Evolutionary conservation across 1,140 invertebrate genomes (phyloP), one percentile per base, ranked within the genome.

Genomic region (Trachymyrmex cornetzi): DNA sequence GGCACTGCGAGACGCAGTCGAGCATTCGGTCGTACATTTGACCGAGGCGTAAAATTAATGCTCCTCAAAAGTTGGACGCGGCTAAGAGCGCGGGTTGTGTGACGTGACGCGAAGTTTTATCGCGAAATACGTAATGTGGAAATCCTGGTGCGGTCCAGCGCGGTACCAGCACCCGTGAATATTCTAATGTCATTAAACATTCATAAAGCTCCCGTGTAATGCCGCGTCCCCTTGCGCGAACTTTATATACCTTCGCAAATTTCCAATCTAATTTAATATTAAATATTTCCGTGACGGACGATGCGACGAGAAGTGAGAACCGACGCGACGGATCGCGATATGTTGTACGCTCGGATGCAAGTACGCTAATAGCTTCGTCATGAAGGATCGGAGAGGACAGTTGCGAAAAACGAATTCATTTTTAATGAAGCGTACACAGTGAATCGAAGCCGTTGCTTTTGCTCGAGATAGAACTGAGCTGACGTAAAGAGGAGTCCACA

Each of bases 101-200:
- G 77, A 74, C 72, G 50, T 71, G 75, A 64, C 16, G 44, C 84
- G 24, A 90, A 90, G 63, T 90, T 90, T 90, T 89, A 89, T 90
- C 59, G 77, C 85, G 85, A 89, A 90, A 87, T 90, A 87, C 79
- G 88, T 87, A 89, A 89, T 74, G 89, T 79, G 57, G 50, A 67
- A 84, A 87, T 85, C 77, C 69, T 55, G 55, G 24, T 38, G 74
- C 34, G 34, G 34, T 67, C 34, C 64, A n/a, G 38, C 34, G 44
- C 64, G 53, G 24, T 2, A 34, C 77, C 63, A 30, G 67, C 34
- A 22, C 22, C 89, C 87, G 84, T 88, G 89, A 92, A 90, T 92
- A 91, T 92, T 91, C 84, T 72, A 75, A 87, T 89, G 87, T 89
- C 85, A 90, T 90, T 90, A 88, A 88, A 89, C 79, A 90, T 90